Percentiles rank a stretch among this genome's conserved stretches.
These are phyloP conservation scores for Xestia sexstrigata DNA, from an alignment of 2,888 invertebrate species.

Conservation along the genomic window DNA sequence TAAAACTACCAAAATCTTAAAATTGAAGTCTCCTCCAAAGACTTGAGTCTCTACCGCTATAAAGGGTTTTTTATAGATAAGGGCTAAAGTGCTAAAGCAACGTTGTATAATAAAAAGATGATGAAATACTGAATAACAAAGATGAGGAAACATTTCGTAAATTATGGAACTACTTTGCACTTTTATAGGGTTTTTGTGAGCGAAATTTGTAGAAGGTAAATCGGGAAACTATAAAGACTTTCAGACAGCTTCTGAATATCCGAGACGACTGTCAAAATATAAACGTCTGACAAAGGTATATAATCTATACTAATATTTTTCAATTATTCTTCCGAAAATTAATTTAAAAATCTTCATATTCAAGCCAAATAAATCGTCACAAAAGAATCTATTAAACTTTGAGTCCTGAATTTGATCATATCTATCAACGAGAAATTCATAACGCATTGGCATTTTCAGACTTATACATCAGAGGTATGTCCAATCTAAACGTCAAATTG, in stretches of 20 bases:
- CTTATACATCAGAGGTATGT: slow-evolving; percentile 1
- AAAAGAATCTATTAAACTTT: background rate
- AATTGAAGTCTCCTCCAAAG: background rate
- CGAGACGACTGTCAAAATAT: background rate
- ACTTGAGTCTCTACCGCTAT: background rate
- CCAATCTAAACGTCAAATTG: slow-evolving; percentile 21
- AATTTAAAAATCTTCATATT: background rate
- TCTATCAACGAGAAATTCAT: slow-evolving; percentile 18
- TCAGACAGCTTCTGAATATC: background rate
- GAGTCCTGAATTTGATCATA: background rate
- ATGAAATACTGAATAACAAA: slow-evolving; percentile 27
- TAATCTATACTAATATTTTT: background rate
- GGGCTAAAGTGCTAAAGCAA: background rate
- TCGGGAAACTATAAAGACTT: background rate
- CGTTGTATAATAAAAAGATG: slow-evolving; percentile 20
- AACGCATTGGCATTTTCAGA: background rate
- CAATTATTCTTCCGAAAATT: background rate
- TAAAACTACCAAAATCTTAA: background rate
- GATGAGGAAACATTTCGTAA: background rate
- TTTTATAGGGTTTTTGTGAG: background rate
- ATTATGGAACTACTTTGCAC: background rate
- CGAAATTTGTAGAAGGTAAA: background rate
- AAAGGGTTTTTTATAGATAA: slow-evolving; percentile 38
- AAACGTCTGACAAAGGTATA: background rate
- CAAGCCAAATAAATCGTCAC: background rate